A percentile compares a stretch with the other conserved stretches of the same genome.
Evolutionary conservation across 2,888 invertebrate species (phyloP).

Genomic region (Clivina fossor): DNA sequence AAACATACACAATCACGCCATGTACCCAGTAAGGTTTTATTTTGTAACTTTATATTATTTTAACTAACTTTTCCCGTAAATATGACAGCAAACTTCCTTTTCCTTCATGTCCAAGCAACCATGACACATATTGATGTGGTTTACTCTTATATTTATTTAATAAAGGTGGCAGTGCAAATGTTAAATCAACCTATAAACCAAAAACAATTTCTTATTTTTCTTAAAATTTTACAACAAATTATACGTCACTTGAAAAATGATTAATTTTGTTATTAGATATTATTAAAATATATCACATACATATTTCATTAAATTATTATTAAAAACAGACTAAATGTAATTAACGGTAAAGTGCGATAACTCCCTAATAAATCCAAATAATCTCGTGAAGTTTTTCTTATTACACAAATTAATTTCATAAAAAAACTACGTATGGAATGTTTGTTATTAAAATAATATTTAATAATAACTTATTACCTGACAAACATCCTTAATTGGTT

Average conservation of each 20-base stretch:
- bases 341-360: no score
- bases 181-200: constrained; percentile 57
- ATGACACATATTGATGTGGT: constrained; percentile 75
- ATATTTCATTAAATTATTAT: no score
- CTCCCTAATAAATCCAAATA: no score
- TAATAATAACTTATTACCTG: constrained; percentile 55
- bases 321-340: no score
- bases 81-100: constrained; percentile 79
- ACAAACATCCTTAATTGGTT: constrained; percentile 72
- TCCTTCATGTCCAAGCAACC: constrained; percentile 85
- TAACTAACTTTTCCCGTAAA: constrained; percentile 67
- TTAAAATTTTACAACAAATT: constrained; percentile 7
- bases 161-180: constrained; percentile 65
- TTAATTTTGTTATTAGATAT: no score
- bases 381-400: no score
- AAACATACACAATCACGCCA: no score
- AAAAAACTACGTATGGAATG: constrained; percentile 8
- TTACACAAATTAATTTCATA: constrained; percentile 10
- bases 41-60: no score
- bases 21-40: no score
- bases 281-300: no score
- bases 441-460: background rate
- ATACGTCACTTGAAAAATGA: no score
- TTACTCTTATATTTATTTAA: constrained; percentile 71
- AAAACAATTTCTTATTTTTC: constrained; percentile 10